These are phyloP conservation scores for Hemicentrotus pulcherrimus DNA, from an alignment of 35 echinoderm and acorn worm species.

Conservation along the genomic window DNA sequence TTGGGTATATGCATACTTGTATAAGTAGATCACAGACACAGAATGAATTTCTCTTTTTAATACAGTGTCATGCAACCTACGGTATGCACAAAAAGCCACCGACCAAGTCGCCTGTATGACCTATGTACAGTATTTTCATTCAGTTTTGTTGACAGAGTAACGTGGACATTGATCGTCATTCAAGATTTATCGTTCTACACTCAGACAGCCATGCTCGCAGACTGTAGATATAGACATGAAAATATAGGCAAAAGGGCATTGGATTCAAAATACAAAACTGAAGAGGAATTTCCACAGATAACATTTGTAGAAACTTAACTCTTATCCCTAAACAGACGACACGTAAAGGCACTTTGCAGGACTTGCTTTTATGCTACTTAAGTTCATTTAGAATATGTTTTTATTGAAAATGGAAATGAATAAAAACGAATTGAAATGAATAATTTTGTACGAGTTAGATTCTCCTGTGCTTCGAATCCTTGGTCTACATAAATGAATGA, in stretches of 20 bases:
- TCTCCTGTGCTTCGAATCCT: too few species aligned
- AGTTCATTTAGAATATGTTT: too few species aligned
- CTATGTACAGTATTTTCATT: background rate
- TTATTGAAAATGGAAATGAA: too few species aligned
- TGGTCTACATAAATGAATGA: too few species aligned
- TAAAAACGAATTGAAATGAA: too few species aligned
- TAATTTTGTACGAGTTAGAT: too few species aligned
- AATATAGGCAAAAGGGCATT: background rate
- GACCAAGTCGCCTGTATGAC: background rate
- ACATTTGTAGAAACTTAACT: background rate
- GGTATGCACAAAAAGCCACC: background rate
- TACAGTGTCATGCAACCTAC: too few species aligned
- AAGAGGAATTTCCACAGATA: background rate
- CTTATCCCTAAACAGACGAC: background rate
- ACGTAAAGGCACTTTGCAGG: too few species aligned
- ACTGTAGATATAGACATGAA: background rate
- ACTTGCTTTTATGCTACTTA: too few species aligned
- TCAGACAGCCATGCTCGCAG: background rate
- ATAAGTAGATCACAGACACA: too few species aligned
- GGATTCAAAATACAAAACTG: background rate
- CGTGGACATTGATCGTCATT: background rate
- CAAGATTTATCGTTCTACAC: background rate
- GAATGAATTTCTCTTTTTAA: too few species aligned
- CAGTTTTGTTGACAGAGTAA: background rate
- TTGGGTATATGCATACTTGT: too few species aligned